Evolutionary conservation across 2,113 vertebrate species (phyloP), one percentile per base, ranked within the genome.

Genomic region (Eptatretus burgeri): DNA sequence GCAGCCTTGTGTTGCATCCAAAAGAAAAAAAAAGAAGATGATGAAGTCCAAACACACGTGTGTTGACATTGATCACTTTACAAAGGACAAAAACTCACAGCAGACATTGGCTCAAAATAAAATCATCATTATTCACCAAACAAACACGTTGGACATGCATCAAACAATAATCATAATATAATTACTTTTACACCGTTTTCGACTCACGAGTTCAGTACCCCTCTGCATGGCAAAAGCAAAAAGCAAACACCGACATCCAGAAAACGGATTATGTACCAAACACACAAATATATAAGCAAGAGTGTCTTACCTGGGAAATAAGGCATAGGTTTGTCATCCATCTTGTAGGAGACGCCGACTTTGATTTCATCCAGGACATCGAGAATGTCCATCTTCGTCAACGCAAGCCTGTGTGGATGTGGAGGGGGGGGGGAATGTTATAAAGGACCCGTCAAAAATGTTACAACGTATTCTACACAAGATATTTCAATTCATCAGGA

Each of bases 301-400:
- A 52, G 5, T 41, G 19, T 60, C 69, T 68, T 76, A 98, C 91
- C 91, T 80, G 91, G 91, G 69, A 98, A 89, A 76, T 95, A 75
- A 78, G 89, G 85, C 82, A 95, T 93, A 65, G 70, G 72, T 76
- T 93, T 77, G 68, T 77, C 76, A 73, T 83, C 73, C 66, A 93
- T 74, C 73, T 81, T 88, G 74, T 98, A 98, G 1, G 80, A 79
- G 68, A 89, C 70, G 51, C 86, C 84, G 69, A 98, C 76, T 82
- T 91, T 87, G 68, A 98, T 91, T 75, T 98, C 83, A 1, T 74
- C 52, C 70, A 94, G 77, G 69, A 83, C 75, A 67, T 95, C 91
- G 70, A 98, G 78, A 73, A 98, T 98, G 74, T 95, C 91, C 70
- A 98, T 74, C 75, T 98, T 95, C 72, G 89, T 98, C 72, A 95